Evolutionary conservation across 2,797 vertebrate genomes (phyloP).

Genomic region (Eurystomus glaucurus): DNA sequence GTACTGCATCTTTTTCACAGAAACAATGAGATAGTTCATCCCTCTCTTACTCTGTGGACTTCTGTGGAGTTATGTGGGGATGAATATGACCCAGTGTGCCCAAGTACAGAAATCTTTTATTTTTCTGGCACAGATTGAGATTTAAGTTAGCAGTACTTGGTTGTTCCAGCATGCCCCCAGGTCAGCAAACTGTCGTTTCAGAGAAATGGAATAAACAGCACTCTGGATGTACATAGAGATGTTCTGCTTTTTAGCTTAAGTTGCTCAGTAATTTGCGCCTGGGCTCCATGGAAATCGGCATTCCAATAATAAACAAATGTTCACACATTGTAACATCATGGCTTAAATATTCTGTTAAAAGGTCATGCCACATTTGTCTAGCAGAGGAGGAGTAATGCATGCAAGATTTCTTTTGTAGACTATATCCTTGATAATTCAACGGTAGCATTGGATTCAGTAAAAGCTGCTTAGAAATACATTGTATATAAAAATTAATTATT

Average conservation of each 20-base stretch:
- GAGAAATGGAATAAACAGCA: slow-evolving; percentile 18
- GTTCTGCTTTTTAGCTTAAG: slow-evolving; percentile 15
- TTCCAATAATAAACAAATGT: background rate
- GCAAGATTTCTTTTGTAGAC: background rate
- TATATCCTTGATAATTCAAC: background rate
- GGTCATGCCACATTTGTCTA: background rate
- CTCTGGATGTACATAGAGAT: background rate
- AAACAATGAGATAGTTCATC: slow-evolving; percentile 53
- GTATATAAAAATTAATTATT: background rate
- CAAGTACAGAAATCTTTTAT: slow-evolving; percentile 44
- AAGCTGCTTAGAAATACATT: background rate
- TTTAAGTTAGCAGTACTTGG: slow-evolving; percentile 55
- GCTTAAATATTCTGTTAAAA: background rate
- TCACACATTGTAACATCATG: background rate
- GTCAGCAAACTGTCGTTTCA: slow-evolving; percentile 31
- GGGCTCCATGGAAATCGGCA: background rate
- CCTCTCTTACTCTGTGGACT: background rate
- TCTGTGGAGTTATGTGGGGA: background rate
- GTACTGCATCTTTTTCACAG: background rate
- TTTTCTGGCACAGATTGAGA: slow-evolving; percentile 19
- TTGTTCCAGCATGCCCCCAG: slow-evolving; percentile 15
- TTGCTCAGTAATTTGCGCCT: slow-evolving; percentile 29
- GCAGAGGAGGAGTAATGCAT: background rate
- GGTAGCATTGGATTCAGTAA: background rate
- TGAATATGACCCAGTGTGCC: slow-evolving; percentile 40